phyloP scores from a whole-genome alignment of 2,888 invertebrate genomes.

The Iphiclides podalirius region DNA sequence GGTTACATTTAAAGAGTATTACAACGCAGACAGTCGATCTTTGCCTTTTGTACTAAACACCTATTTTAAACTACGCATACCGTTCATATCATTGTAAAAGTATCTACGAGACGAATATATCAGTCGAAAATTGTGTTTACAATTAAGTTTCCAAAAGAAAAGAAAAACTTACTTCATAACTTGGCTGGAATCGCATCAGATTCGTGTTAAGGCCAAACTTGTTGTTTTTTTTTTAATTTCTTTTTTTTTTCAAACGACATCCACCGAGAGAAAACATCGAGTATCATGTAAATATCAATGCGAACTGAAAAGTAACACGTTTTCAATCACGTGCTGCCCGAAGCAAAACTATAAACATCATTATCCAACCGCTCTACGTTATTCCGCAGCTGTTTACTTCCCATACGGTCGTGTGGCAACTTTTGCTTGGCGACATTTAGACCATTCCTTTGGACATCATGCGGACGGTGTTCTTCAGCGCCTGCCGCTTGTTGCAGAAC shows the following conservation, averaged over 20 bases:
- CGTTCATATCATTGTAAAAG: constrained; percentile 69
- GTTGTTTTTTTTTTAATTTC: neutral
- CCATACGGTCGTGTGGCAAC: constrained; percentile 6
- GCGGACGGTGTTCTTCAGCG: constrained; percentile 97
- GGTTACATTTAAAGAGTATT: constrained; percentile 28
- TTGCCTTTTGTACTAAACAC: constrained; percentile 74
- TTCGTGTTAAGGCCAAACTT: constrained; percentile 63
- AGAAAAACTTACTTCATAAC: constrained; percentile 37
- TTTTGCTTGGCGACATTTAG: constrained; percentile 59
- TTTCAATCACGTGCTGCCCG: constrained; percentile 21
- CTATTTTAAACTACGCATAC: constrained; percentile 66
- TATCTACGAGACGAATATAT: constrained; percentile 74
- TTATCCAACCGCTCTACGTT: constrained; percentile 10
- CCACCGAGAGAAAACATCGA: constrained; percentile 40
- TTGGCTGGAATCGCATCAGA: constrained; percentile 71
- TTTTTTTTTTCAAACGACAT: constrained; percentile 41
- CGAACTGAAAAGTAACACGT: constrained; percentile 22
- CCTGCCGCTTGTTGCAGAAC: constrained; percentile 99
- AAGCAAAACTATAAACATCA: constrained; percentile 24
- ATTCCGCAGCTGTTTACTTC: constrained; percentile 22
- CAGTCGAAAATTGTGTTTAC: constrained; percentile 76
- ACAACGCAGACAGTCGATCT: constrained; percentile 33
- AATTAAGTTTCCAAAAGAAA: constrained; percentile 45
- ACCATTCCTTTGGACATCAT: constrained; percentile 95
- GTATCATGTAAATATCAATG: constrained; percentile 23